Evolutionary conservation across 2,113 vertebrate genomes (phyloP).

Genomic region (Canis aureus): DNA sequence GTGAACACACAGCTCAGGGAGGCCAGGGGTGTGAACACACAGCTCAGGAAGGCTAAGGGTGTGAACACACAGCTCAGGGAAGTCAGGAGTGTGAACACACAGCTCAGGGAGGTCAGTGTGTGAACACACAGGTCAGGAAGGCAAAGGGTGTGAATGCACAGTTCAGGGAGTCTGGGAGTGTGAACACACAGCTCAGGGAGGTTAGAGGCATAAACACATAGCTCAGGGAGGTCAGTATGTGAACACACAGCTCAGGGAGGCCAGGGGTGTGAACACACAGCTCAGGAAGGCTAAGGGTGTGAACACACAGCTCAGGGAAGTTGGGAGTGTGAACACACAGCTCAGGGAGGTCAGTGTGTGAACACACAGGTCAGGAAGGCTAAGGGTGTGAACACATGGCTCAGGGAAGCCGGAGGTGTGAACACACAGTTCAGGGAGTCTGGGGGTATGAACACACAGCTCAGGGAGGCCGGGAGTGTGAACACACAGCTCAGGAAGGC

Average conservation of each 20-base stretch:
- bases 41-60: not conserved
- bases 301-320: not conserved
- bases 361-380: not conserved
- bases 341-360: not conserved
- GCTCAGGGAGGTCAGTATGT: not conserved
- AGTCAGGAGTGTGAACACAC: not conserved
- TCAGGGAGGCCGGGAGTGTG: not conserved
- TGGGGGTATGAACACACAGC: rapidly evolving
- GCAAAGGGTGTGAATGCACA: not conserved
- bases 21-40: not conserved
- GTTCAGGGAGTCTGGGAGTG: rapidly evolving
- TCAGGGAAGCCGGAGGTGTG: too few relatives aligned
- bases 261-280: not conserved
- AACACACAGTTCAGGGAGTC: not conserved
- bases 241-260: not conserved
- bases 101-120: not conserved
- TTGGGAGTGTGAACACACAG: not conserved
- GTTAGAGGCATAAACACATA: not conserved
- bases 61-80: not conserved
- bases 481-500: not conserved
- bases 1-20: not conserved
- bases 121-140: not conserved
- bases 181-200: not conserved
- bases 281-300: not conserved
- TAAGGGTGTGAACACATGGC: not conserved